These are phyloP conservation scores for Rhynchonycteris naso DNA, from an alignment of 2,797 vertebrate genomes.

Conservation along the genomic window DNA sequence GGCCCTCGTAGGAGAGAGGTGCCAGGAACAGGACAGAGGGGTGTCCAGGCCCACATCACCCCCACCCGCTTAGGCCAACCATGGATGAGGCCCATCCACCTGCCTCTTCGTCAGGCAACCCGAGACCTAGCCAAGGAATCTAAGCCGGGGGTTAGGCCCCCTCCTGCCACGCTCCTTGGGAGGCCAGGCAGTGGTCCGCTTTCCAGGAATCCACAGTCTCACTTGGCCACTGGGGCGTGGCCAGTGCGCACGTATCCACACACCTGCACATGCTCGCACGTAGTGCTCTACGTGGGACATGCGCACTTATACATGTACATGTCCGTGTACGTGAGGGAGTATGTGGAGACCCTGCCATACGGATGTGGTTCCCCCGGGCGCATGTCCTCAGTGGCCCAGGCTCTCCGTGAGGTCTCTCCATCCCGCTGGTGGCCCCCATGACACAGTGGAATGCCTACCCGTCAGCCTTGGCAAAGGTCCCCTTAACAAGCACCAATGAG, in stretches of 20 bases:
- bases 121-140: not conserved
- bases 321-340: not conserved
- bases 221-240: too few species aligned
- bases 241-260: accelerated
- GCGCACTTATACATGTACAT: not conserved
- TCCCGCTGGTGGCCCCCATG: not conserved
- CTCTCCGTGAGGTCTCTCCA: too few species aligned
- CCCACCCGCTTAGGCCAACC: not conserved
- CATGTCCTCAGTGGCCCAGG: accelerated
- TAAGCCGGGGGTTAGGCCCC: accelerated
- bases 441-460: not conserved
- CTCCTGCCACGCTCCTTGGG: accelerated
- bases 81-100: accelerated
- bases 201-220: accelerated
- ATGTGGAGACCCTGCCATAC: not conserved
- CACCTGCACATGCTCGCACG: accelerated
- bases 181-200: accelerated
- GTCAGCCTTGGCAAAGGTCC: not conserved
- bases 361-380: not conserved
- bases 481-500: not conserved
- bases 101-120: not conserved
- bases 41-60: accelerated
- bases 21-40: accelerated
- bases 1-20: not conserved
- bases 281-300: accelerated